Percentiles rank a stretch among this genome's conserved stretches.
These are phyloP conservation scores for Crematogaster levior DNA, from an alignment of 2,888 invertebrate species.

Conservation along the genomic window DNA sequence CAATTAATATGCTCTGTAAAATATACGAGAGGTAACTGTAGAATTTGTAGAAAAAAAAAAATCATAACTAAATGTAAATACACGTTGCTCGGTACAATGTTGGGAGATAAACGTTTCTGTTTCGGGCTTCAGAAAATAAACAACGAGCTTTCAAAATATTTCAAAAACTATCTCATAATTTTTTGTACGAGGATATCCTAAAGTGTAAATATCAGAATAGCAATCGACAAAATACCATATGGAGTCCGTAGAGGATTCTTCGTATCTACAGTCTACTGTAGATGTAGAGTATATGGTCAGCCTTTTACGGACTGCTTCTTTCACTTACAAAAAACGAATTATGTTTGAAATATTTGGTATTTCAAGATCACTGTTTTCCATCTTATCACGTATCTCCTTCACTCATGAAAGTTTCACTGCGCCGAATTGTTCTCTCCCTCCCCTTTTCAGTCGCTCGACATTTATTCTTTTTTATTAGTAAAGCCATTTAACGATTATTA, in stretches of 20 bases:
- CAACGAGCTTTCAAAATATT: background rate
- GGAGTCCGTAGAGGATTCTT: constrained; percentile 6
- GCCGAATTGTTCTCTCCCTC: no score
- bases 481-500: background rate
- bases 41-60: background rate
- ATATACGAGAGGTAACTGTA: no score
- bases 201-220: background rate
- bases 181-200: background rate
- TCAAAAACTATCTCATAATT: background rate
- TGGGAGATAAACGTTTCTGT: background rate
- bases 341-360: constrained; percentile 31
- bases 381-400: constrained; percentile 16
- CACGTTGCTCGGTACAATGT: background rate
- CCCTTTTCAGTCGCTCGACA: no score
- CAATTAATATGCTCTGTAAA: background rate
- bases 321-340: constrained; percentile 31
- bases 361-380: constrained; percentile 24
- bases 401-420: background rate
- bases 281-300: no score
- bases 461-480: no score
- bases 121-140: background rate
- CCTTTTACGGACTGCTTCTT: constrained; percentile 30
- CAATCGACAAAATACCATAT: background rate
- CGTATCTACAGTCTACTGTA: no score
- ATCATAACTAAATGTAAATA: background rate